Base-by-base conservation (phyloP, 2,113 vertebrate species). In the Pterocles orientalis region DNA sequence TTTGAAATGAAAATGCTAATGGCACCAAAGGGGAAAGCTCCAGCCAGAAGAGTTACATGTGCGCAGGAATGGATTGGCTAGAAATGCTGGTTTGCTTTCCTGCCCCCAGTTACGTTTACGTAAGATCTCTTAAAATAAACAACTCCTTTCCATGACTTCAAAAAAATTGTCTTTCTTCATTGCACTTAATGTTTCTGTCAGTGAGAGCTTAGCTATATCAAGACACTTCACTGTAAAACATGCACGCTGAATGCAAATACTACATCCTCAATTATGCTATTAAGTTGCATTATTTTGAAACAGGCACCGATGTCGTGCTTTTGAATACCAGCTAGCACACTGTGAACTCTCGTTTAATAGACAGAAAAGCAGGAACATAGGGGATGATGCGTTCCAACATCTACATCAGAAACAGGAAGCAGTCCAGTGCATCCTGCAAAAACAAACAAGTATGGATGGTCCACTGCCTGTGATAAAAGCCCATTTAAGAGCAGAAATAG, bases 1-100 rank as follows among this genome's bases (percentile, higher is more conserved):
- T 97, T 98, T 81, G 96, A 98, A 98, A 98, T 97, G 97, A 98
- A 98, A 98, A 98, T 98, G 96, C 94, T 98, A 98, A 98, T 97
- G 93, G 92, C 90, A 97, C 98, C 90, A 31, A 97, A 97, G 97
- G 97, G 97, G 97, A 97, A 97, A 97, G 95, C 88, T 61, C 91
- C 62, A 97, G 97, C 96, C 97, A 97, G 95, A 97, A 96, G 91
- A 97, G 95, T 98, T 85, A 68, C 92, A 90, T 88, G 95, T 95
- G 96, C 84, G 96, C 95, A 95, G 94, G 60, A 89, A 45, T 11
- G 86, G 90, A 96, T 96, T 96, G 97, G 96, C 95, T 97, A 76
- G 88, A 90, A 96, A 94, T 18, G 53, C 92, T 57, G 81, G 41
- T 92, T 97, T 96, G 92, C 95, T 97, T 95, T 84, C 65, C 88